Evolutionary conservation across 2,113 vertebrate species (phyloP), one percentile per base, ranked within the genome.

Genomic region (Ciconia maguari): DNA sequence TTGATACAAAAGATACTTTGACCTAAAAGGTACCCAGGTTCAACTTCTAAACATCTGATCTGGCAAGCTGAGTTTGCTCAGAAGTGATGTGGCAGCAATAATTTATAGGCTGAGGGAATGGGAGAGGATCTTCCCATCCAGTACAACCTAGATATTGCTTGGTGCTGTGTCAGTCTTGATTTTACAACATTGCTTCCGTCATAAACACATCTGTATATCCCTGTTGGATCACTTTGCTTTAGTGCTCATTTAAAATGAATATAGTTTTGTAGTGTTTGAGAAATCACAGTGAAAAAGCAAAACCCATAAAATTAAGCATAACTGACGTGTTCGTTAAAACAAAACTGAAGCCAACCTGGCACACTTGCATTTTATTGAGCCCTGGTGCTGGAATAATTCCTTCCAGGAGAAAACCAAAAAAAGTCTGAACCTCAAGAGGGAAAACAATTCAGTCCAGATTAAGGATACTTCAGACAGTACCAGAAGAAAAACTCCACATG

Each of bases 271-370:
- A 87, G 26, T 2, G 0, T 75, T 86, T 90, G 83, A 96, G 89
- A 95, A 96, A 93, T 75, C 80, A 89, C 83, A 92, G 69, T 78
- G 89, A 95, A 94, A 96, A 92, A 78, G 90, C 48, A 92, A 94
- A 96, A 95, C 60, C 22, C 52, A 75, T 89, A 90, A 94, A 95
- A 90, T 81, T 68, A 87, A 89, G 69, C 61, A 68, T 79, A 93
- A 82, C 68, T 74, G 29, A 83, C 96, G 80, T 89, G 76, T 94
- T 96, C 83, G 55, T 76, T 95, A 96, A 94, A 92, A 84, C 46
- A 91, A 93, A 91, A 51, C 71, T 46, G 76, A 89, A 10, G 69
- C 72, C 76, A 95, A 19, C 32, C 85, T 95, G 90, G 86, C 86
- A 92, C 22, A 20, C 42, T 94, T 64, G 51, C 10, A 22, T 86